Conservation (phyloP, 2,888 invertebrate genomes). For the Tachina grossa region DNA sequence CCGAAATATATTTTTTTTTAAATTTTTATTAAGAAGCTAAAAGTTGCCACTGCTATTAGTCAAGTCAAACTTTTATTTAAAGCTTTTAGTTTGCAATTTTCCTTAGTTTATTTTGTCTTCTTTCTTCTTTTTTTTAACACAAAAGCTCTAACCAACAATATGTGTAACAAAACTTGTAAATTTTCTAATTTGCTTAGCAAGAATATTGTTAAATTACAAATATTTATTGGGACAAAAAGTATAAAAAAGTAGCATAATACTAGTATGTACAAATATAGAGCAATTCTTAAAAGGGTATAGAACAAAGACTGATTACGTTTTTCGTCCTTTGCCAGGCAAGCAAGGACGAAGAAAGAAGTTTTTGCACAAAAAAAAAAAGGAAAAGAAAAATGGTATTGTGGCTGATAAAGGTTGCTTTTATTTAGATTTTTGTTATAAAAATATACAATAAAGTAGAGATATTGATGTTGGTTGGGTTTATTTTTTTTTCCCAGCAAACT, state of each 20-base stretch:
- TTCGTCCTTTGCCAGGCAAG: conserved; percentile 25
- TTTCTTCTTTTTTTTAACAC: conserved; percentile 3
- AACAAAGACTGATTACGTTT: conserved; percentile 54
- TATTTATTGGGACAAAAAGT: conserved; percentile 49
- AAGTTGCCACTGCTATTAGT: background rate
- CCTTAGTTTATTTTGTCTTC: conserved; percentile 27
- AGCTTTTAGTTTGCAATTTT: conserved; percentile 10
- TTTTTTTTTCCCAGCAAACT: conserved; percentile 44
- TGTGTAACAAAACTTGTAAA: conserved; percentile 56
- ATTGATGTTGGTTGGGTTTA: conserved; percentile 48
- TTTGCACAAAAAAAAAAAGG: background rate
- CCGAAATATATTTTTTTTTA: too few species aligned
- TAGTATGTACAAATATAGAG: conserved; percentile 34
- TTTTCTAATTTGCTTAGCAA: conserved; percentile 67
- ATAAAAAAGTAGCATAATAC: conserved; percentile 17
- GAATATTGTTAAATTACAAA: conserved; percentile 61
- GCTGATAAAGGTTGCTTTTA: conserved; percentile 62
- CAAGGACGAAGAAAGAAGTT: background rate
- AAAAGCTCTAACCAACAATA: background rate
- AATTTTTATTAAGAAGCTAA: background rate
- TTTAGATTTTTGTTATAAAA: conserved; percentile 54
- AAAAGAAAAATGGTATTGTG: conserved; percentile 57
- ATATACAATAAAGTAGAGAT: conserved; percentile 43
- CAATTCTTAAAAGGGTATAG: conserved; percentile 28
- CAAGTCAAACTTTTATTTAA: too few species aligned